These are phyloP conservation scores for Scylla paramamosain DNA, from an alignment of 1,140 invertebrate genomes.

Conservation along the genomic window DNA sequence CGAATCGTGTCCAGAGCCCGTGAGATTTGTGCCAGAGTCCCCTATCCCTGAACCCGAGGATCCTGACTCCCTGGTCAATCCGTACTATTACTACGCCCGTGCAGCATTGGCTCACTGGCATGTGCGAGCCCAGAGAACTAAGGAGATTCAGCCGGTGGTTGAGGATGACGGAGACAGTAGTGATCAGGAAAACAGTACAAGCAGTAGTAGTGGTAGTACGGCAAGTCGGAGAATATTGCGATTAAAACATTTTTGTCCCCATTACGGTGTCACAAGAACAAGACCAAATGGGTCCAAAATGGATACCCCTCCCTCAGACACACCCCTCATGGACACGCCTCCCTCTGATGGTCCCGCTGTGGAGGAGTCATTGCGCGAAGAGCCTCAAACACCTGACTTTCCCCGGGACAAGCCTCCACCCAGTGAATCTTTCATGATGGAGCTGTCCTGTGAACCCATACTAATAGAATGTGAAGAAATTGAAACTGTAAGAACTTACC, in stretches of 20 bases:
- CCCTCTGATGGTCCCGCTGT: constrained; percentile 58
- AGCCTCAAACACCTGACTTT: not conserved
- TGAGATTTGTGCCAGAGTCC: constrained; percentile 71
- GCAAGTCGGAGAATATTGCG: constrained; percentile 64
- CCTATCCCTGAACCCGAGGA: constrained; percentile 73
- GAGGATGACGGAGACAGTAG: constrained; percentile 61
- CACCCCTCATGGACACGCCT: constrained; percentile 64
- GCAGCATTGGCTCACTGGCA: constrained; percentile 75
- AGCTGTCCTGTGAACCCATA: constrained; percentile 47
- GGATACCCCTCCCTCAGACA: constrained; percentile 69
- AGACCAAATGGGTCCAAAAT: constrained; percentile 58
- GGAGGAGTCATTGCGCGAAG: constrained; percentile 54
- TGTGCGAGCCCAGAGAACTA: constrained; percentile 67
- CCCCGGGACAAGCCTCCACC: not conserved
- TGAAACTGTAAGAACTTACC: constrained; percentile 59
- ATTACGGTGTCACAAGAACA: constrained; percentile 29
- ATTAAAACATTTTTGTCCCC: constrained; percentile 56
- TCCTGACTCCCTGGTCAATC: constrained; percentile 72
- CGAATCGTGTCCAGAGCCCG: constrained; percentile 67
- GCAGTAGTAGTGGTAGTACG: constrained; percentile 73
- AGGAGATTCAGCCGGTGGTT: constrained; percentile 35
- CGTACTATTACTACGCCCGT: constrained; percentile 76
- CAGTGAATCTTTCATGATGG: constrained; percentile 49
- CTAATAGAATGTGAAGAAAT: constrained; percentile 51
- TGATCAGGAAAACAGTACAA: constrained; percentile 74